Base-by-base conservation (phyloP, 2,113 vertebrate genomes). In the Tychaedon coryphoeus region DNA sequence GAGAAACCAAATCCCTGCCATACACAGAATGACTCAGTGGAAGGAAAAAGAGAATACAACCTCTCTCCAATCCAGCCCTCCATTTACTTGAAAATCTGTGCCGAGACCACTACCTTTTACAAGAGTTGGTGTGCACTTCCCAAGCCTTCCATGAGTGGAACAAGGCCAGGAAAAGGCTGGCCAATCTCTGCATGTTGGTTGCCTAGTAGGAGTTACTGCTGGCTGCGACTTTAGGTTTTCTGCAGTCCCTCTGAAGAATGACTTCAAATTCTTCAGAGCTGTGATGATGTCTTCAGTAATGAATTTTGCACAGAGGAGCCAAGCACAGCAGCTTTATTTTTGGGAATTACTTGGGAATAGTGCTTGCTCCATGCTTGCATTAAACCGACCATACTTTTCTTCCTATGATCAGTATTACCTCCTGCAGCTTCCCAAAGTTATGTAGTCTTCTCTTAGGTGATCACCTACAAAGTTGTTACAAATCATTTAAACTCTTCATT, bases 101-200 rank as follows among this genome's bases (percentile, higher is more conserved):
- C 0, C 3, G 8, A 61, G 22, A 5, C 12, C 15, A 22, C 26
- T 61, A 8, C 12, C 24, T 47, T 5, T 1, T 8, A 2, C 1
- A 4, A 34, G 24, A 12, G 7, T 11, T 29, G n/a, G 14, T 9
- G 15, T 43, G 22, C 22, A 50, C 16, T 51, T 88, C 14, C 15
- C 25, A 84, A 43, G 45, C 2, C 3, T 48, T 53, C 26, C 10
- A 6, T 4, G 17, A 28, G 8, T 24, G 16, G 9, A 65, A 50
- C 0, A 7, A 43, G 9, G 10, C 14, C 29, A 47, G 19, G 5
- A 19, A 19, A 88, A 26, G 8, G 3, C 6, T 51, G 26, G 15
- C 3, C 1, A 1, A 4, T 45, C 24, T 34, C 22, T 3, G 0
- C 10, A 28, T 8, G 1, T 4, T 36, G 17, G 4, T 17, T 5